Percentiles rank a stretch among this genome's conserved stretches.
These are phyloP conservation scores for Colletes latitarsis DNA, from an alignment of 1,140 invertebrate genomes.

Conservation along the genomic window DNA sequence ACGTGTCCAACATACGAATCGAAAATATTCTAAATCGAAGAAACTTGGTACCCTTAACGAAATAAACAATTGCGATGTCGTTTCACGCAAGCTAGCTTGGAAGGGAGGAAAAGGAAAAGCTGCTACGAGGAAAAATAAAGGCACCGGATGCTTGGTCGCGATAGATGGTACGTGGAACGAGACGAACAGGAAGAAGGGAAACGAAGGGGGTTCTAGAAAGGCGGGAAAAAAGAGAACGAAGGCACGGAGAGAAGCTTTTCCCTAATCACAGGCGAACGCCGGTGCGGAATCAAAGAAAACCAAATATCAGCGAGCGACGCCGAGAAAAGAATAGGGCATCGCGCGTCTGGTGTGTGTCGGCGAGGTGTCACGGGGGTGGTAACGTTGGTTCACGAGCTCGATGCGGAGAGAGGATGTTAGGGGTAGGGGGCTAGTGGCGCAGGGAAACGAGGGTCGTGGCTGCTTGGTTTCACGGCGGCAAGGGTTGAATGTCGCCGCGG, in stretches of 20 bases:
- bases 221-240: background rate
- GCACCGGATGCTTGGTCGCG: constrained; percentile 3
- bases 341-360: constrained; percentile 39
- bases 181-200: constrained; percentile 3
- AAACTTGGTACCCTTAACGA: too few species aligned
- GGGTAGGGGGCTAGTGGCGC: constrained; percentile 21
- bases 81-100: too few species aligned
- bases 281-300: constrained; percentile 66
- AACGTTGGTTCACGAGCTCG: constrained; percentile 46
- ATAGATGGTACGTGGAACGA: constrained; percentile 30
- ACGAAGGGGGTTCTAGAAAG: constrained; percentile 7
- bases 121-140: constrained; percentile 4
- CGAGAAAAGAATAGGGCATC: constrained; percentile 52
- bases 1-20: too few species aligned
- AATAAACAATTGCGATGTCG: too few species aligned
- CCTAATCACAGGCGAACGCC: constrained; percentile 62
- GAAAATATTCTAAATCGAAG: too few species aligned
- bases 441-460: constrained; percentile 58
- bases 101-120: background rate
- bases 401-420: constrained; percentile 36
- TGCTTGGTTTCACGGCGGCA: constrained; percentile 61
- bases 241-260: constrained; percentile 51
- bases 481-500: constrained; percentile 70
- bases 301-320: constrained; percentile 60
- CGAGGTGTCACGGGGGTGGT: constrained; percentile 50